Conservation (phyloP, 2,113 vertebrate genomes). For the Scytalopus superciliaris region DNA sequence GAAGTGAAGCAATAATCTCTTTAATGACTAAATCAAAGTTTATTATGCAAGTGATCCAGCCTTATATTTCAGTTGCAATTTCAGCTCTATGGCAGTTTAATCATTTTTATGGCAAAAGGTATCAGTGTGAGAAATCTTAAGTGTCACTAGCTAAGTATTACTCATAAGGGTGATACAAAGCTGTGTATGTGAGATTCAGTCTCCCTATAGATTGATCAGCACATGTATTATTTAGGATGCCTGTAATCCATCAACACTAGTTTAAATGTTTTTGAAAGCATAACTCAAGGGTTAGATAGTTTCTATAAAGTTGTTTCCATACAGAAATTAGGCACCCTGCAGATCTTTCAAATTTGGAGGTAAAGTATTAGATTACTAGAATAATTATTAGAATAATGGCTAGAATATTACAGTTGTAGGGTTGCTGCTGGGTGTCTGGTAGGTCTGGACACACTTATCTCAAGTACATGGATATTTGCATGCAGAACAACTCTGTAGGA, state of each 20-base stretch:
- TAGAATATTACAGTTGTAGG: neutral
- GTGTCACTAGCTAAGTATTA: neutral
- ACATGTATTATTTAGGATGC: neutral
- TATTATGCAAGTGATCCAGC: slow-evolving; percentile 27
- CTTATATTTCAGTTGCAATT: slow-evolving; percentile 45
- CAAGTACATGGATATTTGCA: no score
- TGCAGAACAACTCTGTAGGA: neutral
- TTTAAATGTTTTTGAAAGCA: neutral
- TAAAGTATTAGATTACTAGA: neutral
- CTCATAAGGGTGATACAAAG: neutral
- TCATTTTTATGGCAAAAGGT: slow-evolving; percentile 53
- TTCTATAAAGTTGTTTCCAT: neutral
- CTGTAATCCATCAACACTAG: neutral
- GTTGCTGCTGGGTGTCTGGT: neutral
- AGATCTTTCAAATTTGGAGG: neutral
- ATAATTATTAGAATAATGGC: neutral
- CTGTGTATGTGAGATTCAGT: neutral
- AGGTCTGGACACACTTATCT: neutral
- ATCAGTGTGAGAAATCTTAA: neutral
- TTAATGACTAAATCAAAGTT: slow-evolving; percentile 60
- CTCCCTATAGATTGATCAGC: neutral
- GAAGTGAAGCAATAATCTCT: slow-evolving; percentile 9
- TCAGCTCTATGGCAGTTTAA: slow-evolving; percentile 32
- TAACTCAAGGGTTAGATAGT: neutral
- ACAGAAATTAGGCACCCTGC: neutral